Base-by-base conservation (phyloP, 2,113 vertebrate genomes). In the Acanthochromis polyacanthus region DNA sequence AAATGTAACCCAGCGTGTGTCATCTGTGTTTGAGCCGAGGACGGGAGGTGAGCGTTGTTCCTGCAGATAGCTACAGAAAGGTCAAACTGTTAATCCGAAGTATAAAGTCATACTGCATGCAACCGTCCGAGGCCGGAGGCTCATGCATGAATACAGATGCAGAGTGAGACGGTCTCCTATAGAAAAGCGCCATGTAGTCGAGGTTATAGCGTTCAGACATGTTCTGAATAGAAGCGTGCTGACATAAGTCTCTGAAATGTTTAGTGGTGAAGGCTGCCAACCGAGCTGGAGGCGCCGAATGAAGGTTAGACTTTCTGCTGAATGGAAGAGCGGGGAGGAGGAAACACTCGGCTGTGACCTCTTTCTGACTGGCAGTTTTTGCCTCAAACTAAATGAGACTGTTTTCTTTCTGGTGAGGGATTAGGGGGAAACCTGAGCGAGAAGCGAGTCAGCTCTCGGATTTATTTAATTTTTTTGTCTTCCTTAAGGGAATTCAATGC, bases 331-430 rank as follows among this genome's bases (percentile, higher is more conserved):
- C n/a, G 22, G 23, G 53, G 50, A 32, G n/a, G 7, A 66, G 62
- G 19, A 60, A 22, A 59, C 36, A 55, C 25, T 59, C n/a, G 2
- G 20, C n/a, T 11, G 12, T 63, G 62, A 72, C 61, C 23, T 56
- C 17, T 55, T 64, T 51, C 28, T 75, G 50, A 66, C 3, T 40
- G 70, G 53, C 75, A 71, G 51, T 8, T 82, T 65, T 68, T 8
- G 50, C 64, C 52, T 63, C 32, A 30, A 55, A 38, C 48, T 28
- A 25, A 61, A 36, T 38, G 8, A 46, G n/a, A 40, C 10, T 48
- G 19, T 51, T 71, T 75, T 70, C 20, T 30, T 40, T 66, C 55
- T 40, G 32, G 30, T 22, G 22, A 51, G 1, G 58, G 43, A 81
- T 48, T 17, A 62, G 25, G 7, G 6, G n/a, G 48, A 59, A 71